Conservation (phyloP, 2,113 vertebrate genomes). For the Actenoides lindsayi region DNA sequence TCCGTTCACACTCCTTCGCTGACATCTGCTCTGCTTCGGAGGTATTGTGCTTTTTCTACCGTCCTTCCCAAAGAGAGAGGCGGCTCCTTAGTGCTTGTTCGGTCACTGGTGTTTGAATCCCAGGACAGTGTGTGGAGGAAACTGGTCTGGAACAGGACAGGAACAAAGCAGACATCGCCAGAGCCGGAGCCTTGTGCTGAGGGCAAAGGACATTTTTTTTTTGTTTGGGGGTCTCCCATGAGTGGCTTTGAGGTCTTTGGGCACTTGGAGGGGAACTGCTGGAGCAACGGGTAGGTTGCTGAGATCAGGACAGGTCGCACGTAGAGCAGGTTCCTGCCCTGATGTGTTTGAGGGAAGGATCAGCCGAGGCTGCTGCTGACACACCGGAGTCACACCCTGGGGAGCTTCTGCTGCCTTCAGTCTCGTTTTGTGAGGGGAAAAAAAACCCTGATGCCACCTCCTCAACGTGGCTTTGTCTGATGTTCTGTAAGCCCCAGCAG, state of each 20-base stretch:
- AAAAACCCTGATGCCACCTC: not conserved
- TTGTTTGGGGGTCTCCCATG: rapidly evolving
- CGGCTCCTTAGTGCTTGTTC: not conserved
- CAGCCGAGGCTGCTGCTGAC: not conserved
- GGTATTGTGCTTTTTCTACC: not conserved
- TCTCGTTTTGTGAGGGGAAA: not conserved
- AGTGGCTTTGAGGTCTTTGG: not conserved
- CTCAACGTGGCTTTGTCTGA: not conserved
- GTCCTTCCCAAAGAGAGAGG: not conserved
- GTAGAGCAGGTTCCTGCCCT: not conserved
- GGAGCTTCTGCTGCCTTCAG: not conserved
- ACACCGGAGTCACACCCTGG: rapidly evolving
- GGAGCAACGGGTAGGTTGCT: not conserved
- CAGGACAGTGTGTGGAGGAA: not conserved
- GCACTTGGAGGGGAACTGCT: not conserved
- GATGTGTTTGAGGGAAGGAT: not conserved
- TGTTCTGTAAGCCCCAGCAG: not conserved
- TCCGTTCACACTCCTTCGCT: not conserved
- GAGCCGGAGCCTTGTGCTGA: not conserved
- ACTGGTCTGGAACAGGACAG: not conserved
- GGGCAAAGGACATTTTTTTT: not conserved
- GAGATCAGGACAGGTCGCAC: rapidly evolving
- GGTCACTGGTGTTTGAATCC: not conserved
- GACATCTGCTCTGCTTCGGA: not conserved
- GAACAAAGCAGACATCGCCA: not conserved